Percentiles rank a stretch among this genome's conserved stretches.
Evolutionary conservation across 2,113 vertebrate species (phyloP).

Genomic region (Ochotona princeps): DNA sequence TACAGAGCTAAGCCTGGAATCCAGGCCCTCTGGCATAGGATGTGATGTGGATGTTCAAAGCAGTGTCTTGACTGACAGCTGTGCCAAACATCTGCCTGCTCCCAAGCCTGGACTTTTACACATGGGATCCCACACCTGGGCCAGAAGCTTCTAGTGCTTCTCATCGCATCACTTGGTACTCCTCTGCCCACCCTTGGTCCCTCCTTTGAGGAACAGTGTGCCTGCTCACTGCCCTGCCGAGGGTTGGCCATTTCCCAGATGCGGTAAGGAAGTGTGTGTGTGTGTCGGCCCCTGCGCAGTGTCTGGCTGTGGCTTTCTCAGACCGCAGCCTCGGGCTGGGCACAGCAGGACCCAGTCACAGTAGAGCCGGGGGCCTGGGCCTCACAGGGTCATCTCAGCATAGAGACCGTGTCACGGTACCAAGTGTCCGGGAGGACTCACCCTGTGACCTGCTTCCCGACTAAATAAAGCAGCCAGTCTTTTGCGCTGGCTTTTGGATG

Average conservation of each 20-base stretch:
- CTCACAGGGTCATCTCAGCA: not conserved
- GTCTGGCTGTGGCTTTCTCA: not conserved
- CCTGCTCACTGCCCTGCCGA: not conserved
- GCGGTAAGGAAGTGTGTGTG: not conserved
- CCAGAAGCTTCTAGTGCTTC: accelerated
- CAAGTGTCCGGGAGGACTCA: not conserved
- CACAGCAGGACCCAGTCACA: too few species aligned
- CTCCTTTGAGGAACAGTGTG: not conserved
- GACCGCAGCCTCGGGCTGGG: not conserved
- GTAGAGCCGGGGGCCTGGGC: not conserved
- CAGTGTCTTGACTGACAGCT: too few species aligned
- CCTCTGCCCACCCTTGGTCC: accelerated
- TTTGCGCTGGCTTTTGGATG: conserved; percentile 19
- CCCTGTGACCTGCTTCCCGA: conserved; percentile 47
- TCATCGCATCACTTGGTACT: too few species aligned
- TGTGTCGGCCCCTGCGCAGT: too few species aligned
- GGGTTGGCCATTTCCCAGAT: not conserved
- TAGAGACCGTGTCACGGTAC: not conserved
- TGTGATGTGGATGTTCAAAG: too few species aligned
- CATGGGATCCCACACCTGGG: accelerated
- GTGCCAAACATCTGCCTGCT: too few species aligned
- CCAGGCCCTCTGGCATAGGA: too few species aligned
- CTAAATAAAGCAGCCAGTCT: conserved; percentile 53
- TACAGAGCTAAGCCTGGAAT: too few species aligned
- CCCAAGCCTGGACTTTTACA: not conserved